Percentiles rank a stretch among this genome's conserved stretches.
Conservation (phyloP, 2,888 invertebrate species). For the Digitonthophagus gazella region DNA sequence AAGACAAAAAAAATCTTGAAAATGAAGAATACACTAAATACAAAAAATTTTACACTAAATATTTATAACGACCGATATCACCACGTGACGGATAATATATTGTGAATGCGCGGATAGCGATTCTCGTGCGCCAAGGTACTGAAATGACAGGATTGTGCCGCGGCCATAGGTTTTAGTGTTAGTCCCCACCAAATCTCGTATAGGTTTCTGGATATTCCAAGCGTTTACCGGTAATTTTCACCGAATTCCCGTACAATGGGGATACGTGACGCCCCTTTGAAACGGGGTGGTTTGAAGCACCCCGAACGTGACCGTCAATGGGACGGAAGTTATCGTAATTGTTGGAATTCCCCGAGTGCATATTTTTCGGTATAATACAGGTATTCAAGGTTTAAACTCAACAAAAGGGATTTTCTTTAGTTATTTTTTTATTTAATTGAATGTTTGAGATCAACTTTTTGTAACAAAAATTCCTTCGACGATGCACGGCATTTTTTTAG, state of each 20-base stretch:
- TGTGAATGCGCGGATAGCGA: neutral
- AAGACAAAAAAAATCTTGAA: neutral
- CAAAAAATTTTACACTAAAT: neutral
- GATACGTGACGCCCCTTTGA: neutral
- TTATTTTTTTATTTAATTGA: constrained; percentile 19
- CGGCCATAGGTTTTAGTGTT: neutral
- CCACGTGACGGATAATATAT: neutral
- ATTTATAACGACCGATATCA: neutral
- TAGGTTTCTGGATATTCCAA: neutral
- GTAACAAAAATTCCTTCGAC: constrained; percentile 34
- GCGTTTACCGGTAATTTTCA: neutral
- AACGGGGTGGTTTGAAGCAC: neutral
- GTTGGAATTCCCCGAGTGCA: neutral
- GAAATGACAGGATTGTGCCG: neutral
- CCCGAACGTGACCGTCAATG: constrained; percentile 1
- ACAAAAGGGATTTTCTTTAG: constrained; percentile 15
- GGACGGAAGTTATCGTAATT: constrained; percentile 3
- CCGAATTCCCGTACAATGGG: neutral
- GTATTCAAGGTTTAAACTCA: neutral
- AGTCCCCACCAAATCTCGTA: neutral
- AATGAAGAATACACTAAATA: too few relatives aligned
- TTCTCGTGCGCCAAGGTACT: neutral
- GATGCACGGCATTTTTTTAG: constrained; percentile 26
- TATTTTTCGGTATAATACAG: neutral
- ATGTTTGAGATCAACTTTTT: constrained; percentile 24